Evolutionary conservation across 2,888 invertebrate species (phyloP).

Genomic region (Cantharis rustica): DNA sequence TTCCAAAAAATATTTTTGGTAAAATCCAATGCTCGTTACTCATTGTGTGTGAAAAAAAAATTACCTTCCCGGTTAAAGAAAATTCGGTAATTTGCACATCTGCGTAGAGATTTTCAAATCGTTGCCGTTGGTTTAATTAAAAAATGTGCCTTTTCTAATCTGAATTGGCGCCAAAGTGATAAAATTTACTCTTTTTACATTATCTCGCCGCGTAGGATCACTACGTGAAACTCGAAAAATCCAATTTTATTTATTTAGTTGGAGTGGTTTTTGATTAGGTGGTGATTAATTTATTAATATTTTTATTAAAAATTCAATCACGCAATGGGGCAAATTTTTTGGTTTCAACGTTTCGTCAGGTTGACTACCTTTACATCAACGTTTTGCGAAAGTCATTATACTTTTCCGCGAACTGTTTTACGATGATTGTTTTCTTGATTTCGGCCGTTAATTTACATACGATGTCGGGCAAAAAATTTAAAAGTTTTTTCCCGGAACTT

Average conservation of each 20-base stretch:
- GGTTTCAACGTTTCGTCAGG: neutral
- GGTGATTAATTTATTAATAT: neutral
- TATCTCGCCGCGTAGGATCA: neutral
- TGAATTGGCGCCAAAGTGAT: neutral
- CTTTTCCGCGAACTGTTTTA: neutral
- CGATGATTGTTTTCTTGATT: constrained; percentile 1
- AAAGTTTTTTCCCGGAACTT: neutral
- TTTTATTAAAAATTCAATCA: neutral
- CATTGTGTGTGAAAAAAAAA: neutral
- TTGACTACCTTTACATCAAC: neutral
- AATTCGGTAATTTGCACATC: neutral
- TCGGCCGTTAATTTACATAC: neutral
- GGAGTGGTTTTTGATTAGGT: neutral
- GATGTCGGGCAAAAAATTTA: neutral
- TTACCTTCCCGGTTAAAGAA: neutral
- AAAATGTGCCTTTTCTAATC: neutral
- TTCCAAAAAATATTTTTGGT: neutral
- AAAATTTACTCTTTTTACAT: neutral
- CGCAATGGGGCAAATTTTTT: neutral
- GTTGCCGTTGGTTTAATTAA: neutral
- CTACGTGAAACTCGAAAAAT: neutral
- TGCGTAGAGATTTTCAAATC: neutral
- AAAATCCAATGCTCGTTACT: neutral
- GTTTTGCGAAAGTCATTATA: neutral
- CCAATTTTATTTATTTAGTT: neutral